A percentile compares a stretch with the other conserved stretches of the same genome.
Conservation (phyloP, 2,888 invertebrate genomes). For the Mycalesis mineus region DNA sequence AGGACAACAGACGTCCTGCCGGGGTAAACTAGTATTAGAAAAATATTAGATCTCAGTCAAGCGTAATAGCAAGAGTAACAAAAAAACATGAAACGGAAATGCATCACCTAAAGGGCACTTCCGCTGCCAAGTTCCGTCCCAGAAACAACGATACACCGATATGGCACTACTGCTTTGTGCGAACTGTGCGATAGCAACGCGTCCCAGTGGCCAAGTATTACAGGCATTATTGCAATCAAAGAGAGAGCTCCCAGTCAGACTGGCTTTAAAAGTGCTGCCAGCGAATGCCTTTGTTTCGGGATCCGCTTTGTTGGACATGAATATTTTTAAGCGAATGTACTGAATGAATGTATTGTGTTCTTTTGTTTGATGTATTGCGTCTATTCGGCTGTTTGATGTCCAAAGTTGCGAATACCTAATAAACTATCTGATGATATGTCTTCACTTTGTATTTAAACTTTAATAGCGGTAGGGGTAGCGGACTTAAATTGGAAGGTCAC, state of each 20-base stretch:
- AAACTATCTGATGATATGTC: no score
- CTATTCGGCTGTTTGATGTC: neutral
- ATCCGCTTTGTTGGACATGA: constrained; percentile 25
- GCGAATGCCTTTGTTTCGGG: constrained; percentile 20
- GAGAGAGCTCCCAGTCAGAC: constrained; percentile 32
- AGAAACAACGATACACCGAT: constrained; percentile 11
- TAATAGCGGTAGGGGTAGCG: no score
- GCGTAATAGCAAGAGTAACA: neutral
- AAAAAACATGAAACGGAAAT: constrained; percentile 37
- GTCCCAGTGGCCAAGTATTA: constrained; percentile 33
- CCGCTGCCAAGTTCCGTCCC: constrained; percentile 38
- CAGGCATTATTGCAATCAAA: constrained; percentile 34
- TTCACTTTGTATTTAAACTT: no score
- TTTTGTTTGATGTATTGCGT: constrained; percentile 3
- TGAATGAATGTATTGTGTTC: constrained; percentile 10
- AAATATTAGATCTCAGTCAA: neutral
- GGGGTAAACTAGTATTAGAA: no score
- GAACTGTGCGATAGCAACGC: constrained; percentile 20
- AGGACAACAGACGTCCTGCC: no score
- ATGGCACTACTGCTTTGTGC: constrained; percentile 9
- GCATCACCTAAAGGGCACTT: constrained; percentile 54
- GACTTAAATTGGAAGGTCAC: no score
- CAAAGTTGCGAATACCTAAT: neutral
- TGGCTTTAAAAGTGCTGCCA: constrained; percentile 27
- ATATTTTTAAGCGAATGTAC: constrained; percentile 22